phyloP scores from a whole-genome alignment of 2,888 invertebrate species.

The Atethmia centrago region DNA sequence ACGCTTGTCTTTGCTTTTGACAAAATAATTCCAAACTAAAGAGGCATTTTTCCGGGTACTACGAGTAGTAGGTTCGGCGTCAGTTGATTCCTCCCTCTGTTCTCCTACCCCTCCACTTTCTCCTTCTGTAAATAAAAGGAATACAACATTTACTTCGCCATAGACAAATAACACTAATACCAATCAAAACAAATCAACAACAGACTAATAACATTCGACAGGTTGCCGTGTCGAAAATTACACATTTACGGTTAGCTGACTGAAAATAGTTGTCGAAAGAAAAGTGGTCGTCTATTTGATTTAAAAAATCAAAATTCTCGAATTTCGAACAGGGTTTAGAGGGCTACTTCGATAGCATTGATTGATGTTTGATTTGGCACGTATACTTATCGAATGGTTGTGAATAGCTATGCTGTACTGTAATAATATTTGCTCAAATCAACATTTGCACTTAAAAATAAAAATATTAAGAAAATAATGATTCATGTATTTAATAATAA shows the following conservation, averaged over 20 bases:
- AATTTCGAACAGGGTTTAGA: neutral
- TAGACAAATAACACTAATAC: neutral
- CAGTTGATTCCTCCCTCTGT: neutral
- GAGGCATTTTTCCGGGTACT: slow-evolving; percentile 24
- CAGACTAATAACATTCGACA: neutral
- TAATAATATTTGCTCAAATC: neutral
- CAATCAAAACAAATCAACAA: neutral
- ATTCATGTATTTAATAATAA: neutral
- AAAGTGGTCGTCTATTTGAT: neutral
- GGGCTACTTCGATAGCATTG: neutral
- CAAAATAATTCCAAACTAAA: slow-evolving; percentile 35
- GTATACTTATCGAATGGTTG: neutral
- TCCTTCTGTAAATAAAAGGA: neutral
- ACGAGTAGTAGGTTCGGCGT: neutral
- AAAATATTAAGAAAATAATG: neutral
- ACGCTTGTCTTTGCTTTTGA: slow-evolving; percentile 23
- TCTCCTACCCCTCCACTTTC: neutral
- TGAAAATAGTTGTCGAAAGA: neutral
- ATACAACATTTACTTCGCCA: neutral
- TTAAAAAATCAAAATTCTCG: neutral
- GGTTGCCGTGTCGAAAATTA: neutral
- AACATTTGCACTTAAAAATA: neutral
- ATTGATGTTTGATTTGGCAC: neutral
- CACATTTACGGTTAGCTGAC: neutral
- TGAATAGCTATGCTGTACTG: neutral